Conservation (phyloP, 2,888 invertebrate species). For the Matsumyia berberina region DNA sequence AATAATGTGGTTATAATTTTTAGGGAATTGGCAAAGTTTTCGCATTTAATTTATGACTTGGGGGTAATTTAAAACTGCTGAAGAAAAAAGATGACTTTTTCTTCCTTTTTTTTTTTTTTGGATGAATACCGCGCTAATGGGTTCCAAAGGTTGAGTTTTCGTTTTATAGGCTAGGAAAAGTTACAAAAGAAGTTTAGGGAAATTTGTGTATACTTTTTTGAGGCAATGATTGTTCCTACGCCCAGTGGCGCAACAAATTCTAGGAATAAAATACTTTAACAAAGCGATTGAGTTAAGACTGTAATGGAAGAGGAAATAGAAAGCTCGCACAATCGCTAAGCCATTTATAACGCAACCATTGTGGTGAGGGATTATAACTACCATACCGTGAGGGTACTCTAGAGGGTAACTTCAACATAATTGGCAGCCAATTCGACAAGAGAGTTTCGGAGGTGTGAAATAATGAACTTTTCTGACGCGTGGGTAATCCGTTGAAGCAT, state of each 20-base stretch:
- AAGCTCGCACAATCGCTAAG: no score
- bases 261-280: no score
- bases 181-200: conserved; percentile 11
- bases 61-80: conserved; percentile 47
- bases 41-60: conserved; percentile 51
- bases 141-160: conserved; percentile 3
- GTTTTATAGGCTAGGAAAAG: neutral
- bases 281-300: no score
- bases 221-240: no score
- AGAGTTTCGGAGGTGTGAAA: conserved; percentile 8
- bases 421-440: neutral
- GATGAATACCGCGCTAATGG: neutral
- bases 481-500: neutral
- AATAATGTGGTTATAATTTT: conserved; percentile 43
- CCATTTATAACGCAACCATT: no score
- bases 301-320: neutral
- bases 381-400: conserved; percentile 1
- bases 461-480: neutral
- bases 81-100: neutral
- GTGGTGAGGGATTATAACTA: conserved; percentile 9
- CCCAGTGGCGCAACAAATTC: neutral
- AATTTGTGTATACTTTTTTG: neutral
- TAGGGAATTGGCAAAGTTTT: conserved; percentile 62
- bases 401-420: neutral
- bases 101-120: neutral